phyloP scores from a whole-genome alignment of 2,888 invertebrate genomes.

The Caenorhabditis auriculariae region DNA sequence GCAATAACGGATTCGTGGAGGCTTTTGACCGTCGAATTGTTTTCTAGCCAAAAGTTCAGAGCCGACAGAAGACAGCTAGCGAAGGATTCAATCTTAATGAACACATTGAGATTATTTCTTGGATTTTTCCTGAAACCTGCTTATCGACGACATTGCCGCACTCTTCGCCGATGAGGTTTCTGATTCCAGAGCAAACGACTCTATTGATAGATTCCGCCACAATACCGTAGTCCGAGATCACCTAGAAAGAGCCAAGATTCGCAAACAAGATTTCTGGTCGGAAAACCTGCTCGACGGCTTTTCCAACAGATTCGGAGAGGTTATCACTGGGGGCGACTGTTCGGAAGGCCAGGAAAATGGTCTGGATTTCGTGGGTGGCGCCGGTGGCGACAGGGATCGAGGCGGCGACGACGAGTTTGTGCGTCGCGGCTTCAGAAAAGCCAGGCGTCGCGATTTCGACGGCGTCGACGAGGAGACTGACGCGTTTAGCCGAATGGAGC shows the following conservation, averaged over 20 bases:
- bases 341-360: conserved; percentile 35
- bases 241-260: no score
- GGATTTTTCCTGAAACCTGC: neutral
- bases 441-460: conserved; percentile 8
- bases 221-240: conserved; percentile 15
- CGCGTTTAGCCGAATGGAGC: conserved; percentile 9
- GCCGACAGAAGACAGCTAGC: conserved; percentile 2
- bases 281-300: conserved; percentile 14
- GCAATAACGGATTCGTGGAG: conserved; percentile 22
- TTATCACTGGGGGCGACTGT: conserved; percentile 3
- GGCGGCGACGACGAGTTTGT: conserved; percentile 11
- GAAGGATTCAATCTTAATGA: conserved; percentile 19
- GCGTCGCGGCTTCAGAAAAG: conserved; percentile 7
- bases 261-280: no score
- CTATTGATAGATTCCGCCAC: conserved; percentile 9
- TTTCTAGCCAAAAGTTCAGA: conserved; percentile 12
- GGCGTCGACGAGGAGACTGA: conserved; percentile 23
- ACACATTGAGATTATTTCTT: neutral
- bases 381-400: conserved; percentile 22
- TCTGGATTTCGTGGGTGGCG: conserved; percentile 28
- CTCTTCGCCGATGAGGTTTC: conserved; percentile 5
- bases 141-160: conserved; percentile 1
- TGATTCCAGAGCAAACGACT: conserved; percentile 23
- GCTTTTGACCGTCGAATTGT: conserved; percentile 9
- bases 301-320: conserved; percentile 8